Evolutionary conservation across 2,113 vertebrate species (phyloP), one percentile per base, ranked within the genome.

Genomic region (Pachypanchax playfairii): DNA sequence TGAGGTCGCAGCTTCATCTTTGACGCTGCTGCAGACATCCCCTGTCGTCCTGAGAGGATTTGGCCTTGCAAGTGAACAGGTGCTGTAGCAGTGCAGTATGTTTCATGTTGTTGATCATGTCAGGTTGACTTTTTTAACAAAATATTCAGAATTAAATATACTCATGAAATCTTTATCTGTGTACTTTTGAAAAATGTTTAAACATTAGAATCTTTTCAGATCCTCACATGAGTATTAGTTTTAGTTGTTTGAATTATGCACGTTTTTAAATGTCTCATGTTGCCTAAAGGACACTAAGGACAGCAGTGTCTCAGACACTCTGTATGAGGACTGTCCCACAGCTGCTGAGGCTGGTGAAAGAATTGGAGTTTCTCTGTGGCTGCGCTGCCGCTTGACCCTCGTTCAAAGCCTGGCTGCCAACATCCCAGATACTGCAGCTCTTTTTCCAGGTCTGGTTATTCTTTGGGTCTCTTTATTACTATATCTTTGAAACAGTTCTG

Each of bases 1-100:
- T 65, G 89, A 95, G 39, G 89, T 89, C 65, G 90, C 92, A 54
- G 91, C 90, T 62, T 94, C 94, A 63, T 88, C 92, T 24, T 83
- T 98, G 74, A 84, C 52, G 70, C 88, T 97, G 57, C 90, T 98
- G 50, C 93, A 94, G 78, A 92, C 93, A 8, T 92, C 92, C 46
- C 85, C 90, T 64, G 50, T 91, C 60, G 90, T 61, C 75, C 75
- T n/a, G 47, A 43, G 44, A 73, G 86, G 1, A 59, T 57, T 49
- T 51, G 53, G 4, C 6, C 5, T 49, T 47, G 41, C 21, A 22
- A 48, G 25, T 62, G 13, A 48, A 14, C 11, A 46, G 43, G 58
- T 46, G 17, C 14, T 13, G 14, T 25, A 0, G 14, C 24, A 48
- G 36, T 17, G 15, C 6, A 5, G 33, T 29, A 29, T 8, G 2